phyloP scores from a whole-genome alignment of 1,140 invertebrate genomes.

The Aphaenogaster rudis region DNA sequence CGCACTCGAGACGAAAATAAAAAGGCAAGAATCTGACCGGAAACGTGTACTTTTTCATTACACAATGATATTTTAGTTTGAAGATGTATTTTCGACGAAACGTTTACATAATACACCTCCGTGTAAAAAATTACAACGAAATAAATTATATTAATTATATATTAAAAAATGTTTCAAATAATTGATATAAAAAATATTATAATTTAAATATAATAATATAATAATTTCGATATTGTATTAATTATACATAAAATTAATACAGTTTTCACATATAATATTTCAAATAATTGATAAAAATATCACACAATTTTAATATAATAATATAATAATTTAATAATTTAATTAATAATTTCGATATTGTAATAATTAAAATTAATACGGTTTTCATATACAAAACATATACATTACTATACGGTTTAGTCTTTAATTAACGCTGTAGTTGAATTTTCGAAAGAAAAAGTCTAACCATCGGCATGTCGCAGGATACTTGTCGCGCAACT shows the following conservation, averaged over 20 bases:
- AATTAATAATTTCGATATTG: not conserved
- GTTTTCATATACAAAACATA: not conserved
- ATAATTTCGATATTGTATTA: not conserved
- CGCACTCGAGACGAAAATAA: constrained; percentile 32
- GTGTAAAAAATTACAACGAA: not conserved
- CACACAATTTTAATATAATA: not conserved
- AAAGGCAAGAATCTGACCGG: not conserved
- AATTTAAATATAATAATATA: constrained; percentile 16
- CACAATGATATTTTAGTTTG: not conserved
- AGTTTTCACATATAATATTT: not conserved
- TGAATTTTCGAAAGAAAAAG: constrained; percentile 20
- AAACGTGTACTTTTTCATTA: constrained; percentile 19
- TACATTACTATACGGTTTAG: not conserved
- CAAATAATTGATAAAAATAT: not conserved
- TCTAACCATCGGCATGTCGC: not conserved
- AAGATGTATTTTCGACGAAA: constrained; percentile 1
- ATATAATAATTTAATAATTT: too few relatives aligned
- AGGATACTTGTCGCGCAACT: not conserved
- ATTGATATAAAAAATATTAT: not conserved
- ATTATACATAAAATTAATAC: not conserved
- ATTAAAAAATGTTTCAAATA: not conserved
- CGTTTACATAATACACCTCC: not conserved
- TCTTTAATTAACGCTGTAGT: not conserved
- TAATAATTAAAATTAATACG: not conserved
- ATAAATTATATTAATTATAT: not conserved